These are phyloP conservation scores for Reticulitermes speratus DNA, from an alignment of 1,140 invertebrate genomes.

Conservation along the genomic window DNA sequence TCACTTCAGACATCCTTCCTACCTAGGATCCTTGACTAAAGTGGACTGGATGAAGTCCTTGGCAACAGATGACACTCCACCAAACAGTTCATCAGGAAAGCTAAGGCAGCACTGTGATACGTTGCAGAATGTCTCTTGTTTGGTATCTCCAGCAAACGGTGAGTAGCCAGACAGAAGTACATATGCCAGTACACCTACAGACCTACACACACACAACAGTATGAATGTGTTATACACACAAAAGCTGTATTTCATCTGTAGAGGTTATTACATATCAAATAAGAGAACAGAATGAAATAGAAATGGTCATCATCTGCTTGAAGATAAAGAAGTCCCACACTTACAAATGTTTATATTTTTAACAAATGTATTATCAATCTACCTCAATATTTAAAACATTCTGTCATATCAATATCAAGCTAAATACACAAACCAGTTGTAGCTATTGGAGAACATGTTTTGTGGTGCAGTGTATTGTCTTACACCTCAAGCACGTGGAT, in stretches of 20 bases:
- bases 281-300: neutral
- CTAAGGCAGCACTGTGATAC: constrained; percentile 88
- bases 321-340: neutral
- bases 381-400: too few species aligned
- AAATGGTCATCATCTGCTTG: too few species aligned
- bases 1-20: constrained; percentile 42
- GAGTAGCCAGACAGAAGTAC: constrained; percentile 88
- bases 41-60: constrained; percentile 84
- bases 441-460: too few species aligned
- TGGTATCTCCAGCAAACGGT: constrained; percentile 90
- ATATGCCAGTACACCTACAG: constrained; percentile 89
- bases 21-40: constrained; percentile 84
- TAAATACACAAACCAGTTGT: too few species aligned
- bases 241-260: neutral
- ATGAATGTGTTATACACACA: neutral
- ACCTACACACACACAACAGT: constrained; percentile 48
- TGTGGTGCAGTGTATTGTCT: too few species aligned
- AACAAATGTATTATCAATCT: too few species aligned
- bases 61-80: constrained; percentile 76
- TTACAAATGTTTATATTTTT: too few species aligned
- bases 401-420: too few species aligned
- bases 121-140: constrained; percentile 93
- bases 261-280: neutral
- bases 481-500: too few species aligned
- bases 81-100: constrained; percentile 88